phyloP scores from a whole-genome alignment of 2,797 vertebrate genomes.

The Xenopus petersii region DNA sequence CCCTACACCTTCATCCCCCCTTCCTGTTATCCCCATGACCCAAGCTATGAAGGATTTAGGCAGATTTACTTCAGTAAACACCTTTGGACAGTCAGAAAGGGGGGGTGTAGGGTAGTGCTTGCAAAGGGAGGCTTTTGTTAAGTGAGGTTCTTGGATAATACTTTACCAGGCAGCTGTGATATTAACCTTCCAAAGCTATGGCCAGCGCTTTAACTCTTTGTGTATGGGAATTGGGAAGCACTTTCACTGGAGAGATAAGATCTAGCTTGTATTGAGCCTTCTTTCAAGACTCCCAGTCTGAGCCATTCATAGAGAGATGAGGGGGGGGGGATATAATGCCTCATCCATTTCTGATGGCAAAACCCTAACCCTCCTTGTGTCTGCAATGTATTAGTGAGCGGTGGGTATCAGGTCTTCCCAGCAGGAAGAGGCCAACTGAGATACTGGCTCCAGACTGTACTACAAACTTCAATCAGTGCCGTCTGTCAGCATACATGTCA shows the following conservation, averaged over 20 bases:
- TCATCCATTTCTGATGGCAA: conserved; percentile 47
- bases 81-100: conserved; percentile 84
- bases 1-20: conserved; percentile 76
- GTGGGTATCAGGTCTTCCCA: conserved; percentile 17
- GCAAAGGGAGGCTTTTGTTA: conserved; percentile 90
- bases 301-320: conserved; percentile 50
- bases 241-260: conserved; percentile 56
- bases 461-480: conserved; percentile 31
- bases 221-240: conserved; percentile 51
- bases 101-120: conserved; percentile 81
- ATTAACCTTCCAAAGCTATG: conserved; percentile 78
- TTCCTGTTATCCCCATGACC: conserved; percentile 70
- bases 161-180: conserved; percentile 86
- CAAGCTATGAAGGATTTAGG: conserved; percentile 86
- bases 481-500: conserved; percentile 39
- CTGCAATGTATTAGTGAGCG: conserved; percentile 22
- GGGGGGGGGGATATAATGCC: conserved; percentile 20
- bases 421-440: conserved; percentile 4
- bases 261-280: conserved; percentile 36
- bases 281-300: conserved; percentile 51
- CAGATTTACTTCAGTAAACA: conserved; percentile 97
- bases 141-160: conserved; percentile 80
- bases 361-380: conserved; percentile 23
- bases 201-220: conserved; percentile 74
- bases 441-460: neutral